These are phyloP conservation scores for Trachelus tabidus DNA, from an alignment of 2,888 invertebrate genomes.

Conservation along the genomic window DNA sequence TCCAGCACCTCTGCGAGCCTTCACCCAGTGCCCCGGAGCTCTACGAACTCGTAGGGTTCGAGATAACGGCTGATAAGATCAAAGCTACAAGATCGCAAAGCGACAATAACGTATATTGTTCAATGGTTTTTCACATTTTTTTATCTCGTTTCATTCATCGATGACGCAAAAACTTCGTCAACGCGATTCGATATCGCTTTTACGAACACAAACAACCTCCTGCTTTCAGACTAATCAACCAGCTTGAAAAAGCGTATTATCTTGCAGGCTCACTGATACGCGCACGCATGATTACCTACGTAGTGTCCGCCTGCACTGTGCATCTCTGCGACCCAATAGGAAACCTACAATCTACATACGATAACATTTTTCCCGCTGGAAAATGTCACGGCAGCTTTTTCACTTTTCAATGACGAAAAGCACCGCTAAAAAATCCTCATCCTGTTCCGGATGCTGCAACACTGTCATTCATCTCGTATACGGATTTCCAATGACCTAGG, in stretches of 20 bases:
- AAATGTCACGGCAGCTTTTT: not conserved
- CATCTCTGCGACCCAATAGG: not conserved
- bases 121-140: not conserved
- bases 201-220: slow-evolving; percentile 15
- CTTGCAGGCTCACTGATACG: slow-evolving; percentile 15
- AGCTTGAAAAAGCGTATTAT: slow-evolving; percentile 34
- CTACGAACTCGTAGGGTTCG: not conserved
- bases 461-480: not conserved
- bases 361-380: not conserved
- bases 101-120: not conserved
- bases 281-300: not conserved
- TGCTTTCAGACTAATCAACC: slow-evolving; percentile 44
- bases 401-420: not conserved
- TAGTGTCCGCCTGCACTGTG: not conserved
- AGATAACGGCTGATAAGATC: not conserved
- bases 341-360: not conserved
- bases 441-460: not conserved
- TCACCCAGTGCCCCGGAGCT: not conserved
- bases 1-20: not conserved
- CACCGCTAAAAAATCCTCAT: not conserved
- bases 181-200: slow-evolving; percentile 8
- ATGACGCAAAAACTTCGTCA: slow-evolving; percentile 47
- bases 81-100: not conserved
- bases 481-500: not conserved
- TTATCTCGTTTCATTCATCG: not conserved